phyloP scores from a whole-genome alignment of 2,888 invertebrate species.

The Synergus japonicus region DNA sequence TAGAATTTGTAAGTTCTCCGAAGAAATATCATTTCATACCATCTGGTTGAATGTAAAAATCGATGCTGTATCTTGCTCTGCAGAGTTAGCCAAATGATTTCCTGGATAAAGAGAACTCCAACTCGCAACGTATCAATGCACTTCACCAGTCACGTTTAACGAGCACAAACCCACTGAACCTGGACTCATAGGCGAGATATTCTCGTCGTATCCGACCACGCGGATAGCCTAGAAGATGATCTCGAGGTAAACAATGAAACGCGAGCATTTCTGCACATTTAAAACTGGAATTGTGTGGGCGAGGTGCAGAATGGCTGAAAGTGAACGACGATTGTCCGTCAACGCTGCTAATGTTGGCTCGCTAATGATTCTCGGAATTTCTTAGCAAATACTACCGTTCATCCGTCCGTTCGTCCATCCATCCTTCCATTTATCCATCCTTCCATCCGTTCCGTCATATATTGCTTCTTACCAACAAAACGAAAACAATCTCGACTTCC shows the following conservation, averaged over 20 bases:
- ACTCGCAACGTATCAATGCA: conserved; percentile 36
- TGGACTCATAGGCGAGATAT: conserved; percentile 14
- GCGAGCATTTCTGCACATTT: conserved; percentile 13
- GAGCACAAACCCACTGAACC: conserved; percentile 32
- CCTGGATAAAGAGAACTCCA: conserved; percentile 14
- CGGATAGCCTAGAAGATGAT: conserved; percentile 25
- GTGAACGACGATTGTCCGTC: conserved; percentile 52
- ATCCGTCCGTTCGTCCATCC: not conserved
- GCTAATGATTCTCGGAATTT: conserved; percentile 60
- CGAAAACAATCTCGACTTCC: conserved; percentile 1
- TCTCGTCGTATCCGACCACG: conserved; percentile 16
- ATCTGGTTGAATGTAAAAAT: not conserved
- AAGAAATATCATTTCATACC: conserved; percentile 11
- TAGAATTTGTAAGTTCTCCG: not conserved
- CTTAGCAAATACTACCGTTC: conserved; percentile 48
- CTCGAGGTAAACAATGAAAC: conserved; percentile 26
- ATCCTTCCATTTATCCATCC: too few relatives aligned
- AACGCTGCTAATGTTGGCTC: conserved; percentile 44
- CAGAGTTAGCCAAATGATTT: conserved; percentile 20
- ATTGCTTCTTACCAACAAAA: not conserved
- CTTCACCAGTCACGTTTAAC: conserved; percentile 40
- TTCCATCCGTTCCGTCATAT: not conserved
- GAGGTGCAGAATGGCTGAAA: conserved; percentile 18
- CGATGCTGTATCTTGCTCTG: not conserved
- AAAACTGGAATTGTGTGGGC: conserved; percentile 21